Percentiles rank a stretch among this genome's conserved stretches.
These are phyloP conservation scores for Anthophora plumipes DNA, from an alignment of 2,888 invertebrate species.

Conservation along the genomic window DNA sequence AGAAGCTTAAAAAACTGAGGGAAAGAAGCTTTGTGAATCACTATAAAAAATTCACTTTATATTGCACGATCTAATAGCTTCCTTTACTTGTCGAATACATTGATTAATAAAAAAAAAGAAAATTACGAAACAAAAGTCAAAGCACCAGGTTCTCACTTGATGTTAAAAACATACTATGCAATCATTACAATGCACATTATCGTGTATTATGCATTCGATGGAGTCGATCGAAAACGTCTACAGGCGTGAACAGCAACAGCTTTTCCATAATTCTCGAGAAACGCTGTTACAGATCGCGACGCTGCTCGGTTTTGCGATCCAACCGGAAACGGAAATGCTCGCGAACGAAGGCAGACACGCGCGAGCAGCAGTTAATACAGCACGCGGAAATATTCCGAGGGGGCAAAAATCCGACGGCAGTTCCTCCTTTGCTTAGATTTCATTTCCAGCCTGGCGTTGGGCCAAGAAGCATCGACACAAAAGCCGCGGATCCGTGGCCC, in stretches of 20 bases:
- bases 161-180: too few species aligned
- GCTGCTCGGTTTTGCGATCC: not conserved
- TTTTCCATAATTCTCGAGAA: constrained; percentile 19
- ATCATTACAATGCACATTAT: too few species aligned
- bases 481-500: constrained; percentile 19
- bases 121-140: too few species aligned
- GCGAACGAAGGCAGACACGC: constrained; percentile 32
- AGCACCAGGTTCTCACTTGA: too few species aligned
- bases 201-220: too few species aligned
- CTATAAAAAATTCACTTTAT: too few species aligned
- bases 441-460: constrained; percentile 57
- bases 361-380: constrained; percentile 24
- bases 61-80: too few species aligned
- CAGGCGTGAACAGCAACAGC: not conserved
- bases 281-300: not conserved
- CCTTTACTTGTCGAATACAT: too few species aligned
- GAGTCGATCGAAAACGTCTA: too few species aligned
- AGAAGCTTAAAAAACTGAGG: too few species aligned
- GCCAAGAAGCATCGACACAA: constrained; percentile 50
- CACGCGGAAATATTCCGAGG: constrained; percentile 41
- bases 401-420: constrained; percentile 46
- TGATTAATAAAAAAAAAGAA: too few species aligned
- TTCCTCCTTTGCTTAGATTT: constrained; percentile 60
- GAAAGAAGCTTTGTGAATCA: too few species aligned
- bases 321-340: constrained; percentile 33